Evolutionary conservation across 2,113 vertebrate species (phyloP).

Genomic region (Dromas ardeola): DNA sequence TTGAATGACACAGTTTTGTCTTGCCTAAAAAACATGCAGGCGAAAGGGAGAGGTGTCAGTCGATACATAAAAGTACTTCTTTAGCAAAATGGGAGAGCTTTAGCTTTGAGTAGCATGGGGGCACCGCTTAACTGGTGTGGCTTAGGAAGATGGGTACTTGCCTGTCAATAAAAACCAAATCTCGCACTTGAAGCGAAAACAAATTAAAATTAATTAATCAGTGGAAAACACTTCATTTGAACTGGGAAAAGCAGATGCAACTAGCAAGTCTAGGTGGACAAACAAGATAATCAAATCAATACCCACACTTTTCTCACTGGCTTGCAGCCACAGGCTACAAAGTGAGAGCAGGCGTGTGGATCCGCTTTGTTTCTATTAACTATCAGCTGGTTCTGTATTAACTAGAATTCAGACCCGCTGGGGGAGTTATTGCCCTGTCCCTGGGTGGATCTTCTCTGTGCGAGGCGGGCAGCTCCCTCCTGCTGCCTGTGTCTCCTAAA

Average conservation of each 20-base stretch:
- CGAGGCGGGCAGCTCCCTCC: background rate
- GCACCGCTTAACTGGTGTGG: background rate
- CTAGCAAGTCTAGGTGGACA: constrained; percentile 61
- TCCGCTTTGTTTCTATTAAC: background rate
- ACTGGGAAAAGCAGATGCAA: constrained; percentile 45
- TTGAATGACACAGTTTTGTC: background rate
- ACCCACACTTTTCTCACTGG: constrained; percentile 39
- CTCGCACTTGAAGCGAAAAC: constrained; percentile 47
- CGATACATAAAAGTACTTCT: background rate
- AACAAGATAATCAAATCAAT: constrained; percentile 69
- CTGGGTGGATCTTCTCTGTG: background rate
- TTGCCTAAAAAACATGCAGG: background rate
- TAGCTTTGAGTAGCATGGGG: background rate
- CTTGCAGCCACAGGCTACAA: constrained; percentile 33
- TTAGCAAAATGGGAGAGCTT: background rate
- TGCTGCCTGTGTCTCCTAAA: background rate
- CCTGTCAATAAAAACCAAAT: constrained; percentile 55
- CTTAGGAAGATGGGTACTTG: background rate
- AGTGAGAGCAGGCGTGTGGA: background rate
- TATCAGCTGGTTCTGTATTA: constrained; percentile 17
- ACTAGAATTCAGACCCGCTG: constrained; percentile 1
- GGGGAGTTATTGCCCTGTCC: background rate
- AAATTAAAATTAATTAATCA: constrained; percentile 59
- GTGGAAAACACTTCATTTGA: constrained; percentile 63
- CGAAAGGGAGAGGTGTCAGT: background rate